Conservation (phyloP, 2,888 invertebrate species). For the Polylopha cassiicola region DNA sequence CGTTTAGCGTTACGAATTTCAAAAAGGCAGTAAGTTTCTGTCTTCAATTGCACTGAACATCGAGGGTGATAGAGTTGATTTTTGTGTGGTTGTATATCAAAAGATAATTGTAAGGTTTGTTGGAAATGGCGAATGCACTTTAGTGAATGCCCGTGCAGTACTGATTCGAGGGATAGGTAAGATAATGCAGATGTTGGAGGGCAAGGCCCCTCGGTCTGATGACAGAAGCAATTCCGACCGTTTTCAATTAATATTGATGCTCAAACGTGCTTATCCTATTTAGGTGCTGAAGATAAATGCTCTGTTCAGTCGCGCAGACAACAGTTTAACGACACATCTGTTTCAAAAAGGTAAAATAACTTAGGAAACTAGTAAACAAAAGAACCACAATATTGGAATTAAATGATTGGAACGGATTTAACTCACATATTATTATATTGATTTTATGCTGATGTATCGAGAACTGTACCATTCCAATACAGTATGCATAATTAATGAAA, state of each 20-base stretch:
- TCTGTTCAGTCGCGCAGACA: slow-evolving; percentile 4
- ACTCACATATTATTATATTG: no score
- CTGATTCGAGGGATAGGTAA: slow-evolving; percentile 69
- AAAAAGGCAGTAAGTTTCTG: slow-evolving; percentile 27
- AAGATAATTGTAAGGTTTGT: slow-evolving; percentile 61
- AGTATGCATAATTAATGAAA: no score
- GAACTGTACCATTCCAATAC: no score
- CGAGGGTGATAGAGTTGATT: slow-evolving; percentile 27
- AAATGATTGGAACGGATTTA: no score
- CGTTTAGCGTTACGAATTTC: slow-evolving; percentile 43
- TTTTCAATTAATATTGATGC: slow-evolving; percentile 70
- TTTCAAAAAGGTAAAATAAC: not conserved
- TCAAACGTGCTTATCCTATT: slow-evolving; percentile 27
- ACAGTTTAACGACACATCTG: no score
- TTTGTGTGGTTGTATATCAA: slow-evolving; percentile 25
- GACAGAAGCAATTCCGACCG: slow-evolving; percentile 64
- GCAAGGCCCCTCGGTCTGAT: slow-evolving; percentile 47
- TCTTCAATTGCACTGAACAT: slow-evolving; percentile 31
- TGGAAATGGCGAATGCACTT: slow-evolving; percentile 69
- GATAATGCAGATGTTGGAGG: slow-evolving; percentile 69
- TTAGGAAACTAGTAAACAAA: not conserved
- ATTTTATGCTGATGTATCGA: no score
- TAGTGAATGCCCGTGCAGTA: slow-evolving; percentile 65
- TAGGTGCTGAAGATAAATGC: slow-evolving; percentile 7
- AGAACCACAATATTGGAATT: no score